A percentile compares a stretch with the other conserved stretches of the same genome.
Evolutionary conservation across 2,113 vertebrate genomes (phyloP).

Genomic region (Nibea coibor): DNA sequence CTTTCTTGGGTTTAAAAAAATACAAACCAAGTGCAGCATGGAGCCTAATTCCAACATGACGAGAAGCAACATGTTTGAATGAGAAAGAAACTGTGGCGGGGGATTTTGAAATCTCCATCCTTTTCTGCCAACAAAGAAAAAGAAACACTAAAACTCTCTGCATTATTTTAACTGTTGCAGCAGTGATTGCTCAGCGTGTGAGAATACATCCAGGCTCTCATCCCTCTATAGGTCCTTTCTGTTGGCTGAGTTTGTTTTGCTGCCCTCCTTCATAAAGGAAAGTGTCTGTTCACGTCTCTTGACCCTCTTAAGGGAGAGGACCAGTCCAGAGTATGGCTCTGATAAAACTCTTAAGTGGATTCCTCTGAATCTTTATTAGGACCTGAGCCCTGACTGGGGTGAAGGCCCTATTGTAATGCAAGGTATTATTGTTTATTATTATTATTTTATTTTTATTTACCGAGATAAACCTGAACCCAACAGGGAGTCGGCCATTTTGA

Average conservation of each 20-base stretch:
- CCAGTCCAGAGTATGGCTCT: conserved; percentile 43
- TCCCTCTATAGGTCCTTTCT: conserved; percentile 35
- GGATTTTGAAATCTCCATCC: not conserved
- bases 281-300: conserved; percentile 63
- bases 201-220: conserved; percentile 41
- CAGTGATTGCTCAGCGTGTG: conserved; percentile 24
- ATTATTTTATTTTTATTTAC: too few relatives aligned
- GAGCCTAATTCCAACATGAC: not conserved
- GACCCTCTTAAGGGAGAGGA: conserved; percentile 63
- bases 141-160: not conserved
- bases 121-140: not conserved
- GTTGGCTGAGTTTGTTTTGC: conserved; percentile 44
- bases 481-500: too few relatives aligned
- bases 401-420: too few relatives aligned
- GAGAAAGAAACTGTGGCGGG: not conserved
- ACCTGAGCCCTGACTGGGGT: too few relatives aligned
- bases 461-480: too few relatives aligned
- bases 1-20: conserved; percentile 89
- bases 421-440: too few relatives aligned
- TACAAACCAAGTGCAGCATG: conserved; percentile 80
- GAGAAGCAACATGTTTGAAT: not conserved
- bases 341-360: conserved; percentile 45
- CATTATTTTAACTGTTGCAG: conserved; percentile 20
- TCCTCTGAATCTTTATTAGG: conserved; percentile 12
- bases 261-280: conserved; percentile 53